Evolutionary conservation across 2,888 invertebrate genomes (phyloP), one percentile per base, ranked within the genome.

Genomic region (Allacma fusca): DNA sequence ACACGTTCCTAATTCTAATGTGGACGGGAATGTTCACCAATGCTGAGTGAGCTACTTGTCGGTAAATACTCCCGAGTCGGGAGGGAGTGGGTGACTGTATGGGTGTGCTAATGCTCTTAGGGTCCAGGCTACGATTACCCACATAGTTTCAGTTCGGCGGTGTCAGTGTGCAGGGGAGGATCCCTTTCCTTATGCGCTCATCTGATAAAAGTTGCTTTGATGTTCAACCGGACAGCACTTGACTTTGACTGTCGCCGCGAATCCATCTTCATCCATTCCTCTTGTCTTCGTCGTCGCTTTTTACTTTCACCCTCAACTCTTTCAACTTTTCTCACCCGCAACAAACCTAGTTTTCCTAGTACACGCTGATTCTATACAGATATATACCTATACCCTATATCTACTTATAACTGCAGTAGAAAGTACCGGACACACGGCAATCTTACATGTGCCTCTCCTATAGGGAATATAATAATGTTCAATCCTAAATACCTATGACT

Each of bases 231-330:
- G 57, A 72, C 59, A 59, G 34, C 34, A 64, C 71, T 34, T 50
- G 62, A 23, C 24, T 62, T 62, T 73, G 67, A 68, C 57, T 74
- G 67, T 74, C 67, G 43, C 67, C 72, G 50, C 75, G 62, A 77
- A 80, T 80, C 80, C 77, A 80, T 80, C 79, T 80, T 80, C 79
- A 80, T 80, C 79, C 74, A 75, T 74, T 75, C 72, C 43, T 59
- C 62, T 68, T 73, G 44, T 64, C 59, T 74, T 77, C 74, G 19
- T 71, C 67, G 24, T 71, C 71, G 34, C 77, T 29, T n/a, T 74
- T 73, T 73, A 9, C 57, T 65, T 40, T 75, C 78, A 65, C 44
- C 75, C 50, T 4, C 40, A 26, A 50, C 50, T 34, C 64, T 62
- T 59, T 67, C 65, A 44, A 19, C 44, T 24, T 21, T 62, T 64